These are phyloP conservation scores for Antheraea pernyi DNA, from an alignment of 1,140 invertebrate genomes.

Conservation along the genomic window DNA sequence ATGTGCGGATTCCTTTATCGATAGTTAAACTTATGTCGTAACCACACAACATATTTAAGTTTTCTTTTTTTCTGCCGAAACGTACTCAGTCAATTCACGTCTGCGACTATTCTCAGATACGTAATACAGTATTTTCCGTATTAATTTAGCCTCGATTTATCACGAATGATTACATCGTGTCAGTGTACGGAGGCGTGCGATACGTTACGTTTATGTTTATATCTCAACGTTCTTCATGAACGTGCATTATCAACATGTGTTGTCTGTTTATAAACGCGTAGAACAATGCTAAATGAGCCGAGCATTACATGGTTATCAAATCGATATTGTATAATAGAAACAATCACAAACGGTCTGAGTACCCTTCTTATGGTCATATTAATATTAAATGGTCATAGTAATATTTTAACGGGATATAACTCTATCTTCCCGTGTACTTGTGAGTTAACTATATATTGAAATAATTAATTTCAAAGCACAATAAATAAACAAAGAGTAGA, in stretches of 20 bases:
- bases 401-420: too few species aligned
- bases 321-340: too few species aligned
- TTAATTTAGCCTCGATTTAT: constrained; percentile 32
- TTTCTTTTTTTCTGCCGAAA: constrained; percentile 13
- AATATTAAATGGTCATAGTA: too few species aligned
- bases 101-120: constrained; percentile 3
- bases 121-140: constrained; percentile 25
- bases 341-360: too few species aligned
- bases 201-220: constrained; percentile 19
- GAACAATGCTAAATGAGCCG: background rate
- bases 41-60: background rate
- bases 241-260: constrained; percentile 13
- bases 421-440: too few species aligned
- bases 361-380: too few species aligned
- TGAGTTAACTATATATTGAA: too few species aligned
- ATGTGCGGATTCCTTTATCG: constrained; percentile 11
- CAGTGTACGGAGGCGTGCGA: constrained; percentile 2
- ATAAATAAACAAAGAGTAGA: too few species aligned
- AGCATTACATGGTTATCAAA: too few species aligned
- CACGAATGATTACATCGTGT: constrained; percentile 24
- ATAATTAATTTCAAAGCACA: too few species aligned
- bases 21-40: background rate
- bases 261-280: constrained; percentile 9
- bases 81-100: constrained; percentile 22
- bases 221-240: constrained; percentile 8